phyloP scores from a whole-genome alignment of 2,113 vertebrate genomes.

The Salminus brasiliensis region DNA sequence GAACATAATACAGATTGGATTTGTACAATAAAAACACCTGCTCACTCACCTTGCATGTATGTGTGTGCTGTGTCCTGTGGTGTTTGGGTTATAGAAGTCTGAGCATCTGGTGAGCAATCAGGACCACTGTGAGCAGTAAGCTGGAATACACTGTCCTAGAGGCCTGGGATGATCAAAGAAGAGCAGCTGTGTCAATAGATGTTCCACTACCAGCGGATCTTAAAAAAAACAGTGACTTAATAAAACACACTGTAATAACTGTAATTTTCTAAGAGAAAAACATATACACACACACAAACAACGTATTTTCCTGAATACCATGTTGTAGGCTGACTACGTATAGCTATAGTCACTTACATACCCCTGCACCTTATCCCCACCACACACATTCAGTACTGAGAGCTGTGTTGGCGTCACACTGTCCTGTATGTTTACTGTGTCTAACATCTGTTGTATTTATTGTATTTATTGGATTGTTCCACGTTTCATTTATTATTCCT shows the following conservation, averaged over 20 bases:
- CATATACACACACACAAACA: background rate
- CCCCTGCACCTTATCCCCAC: too few relatives aligned
- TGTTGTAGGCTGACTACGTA: too few relatives aligned
- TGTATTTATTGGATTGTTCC: too few relatives aligned
- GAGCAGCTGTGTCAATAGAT: background rate
- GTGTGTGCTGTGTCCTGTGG: background rate
- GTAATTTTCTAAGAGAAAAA: too few relatives aligned
- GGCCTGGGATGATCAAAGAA: slow-evolving; percentile 44
- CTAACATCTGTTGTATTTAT: too few relatives aligned
- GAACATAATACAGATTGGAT: too few relatives aligned
- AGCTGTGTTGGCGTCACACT: too few relatives aligned
- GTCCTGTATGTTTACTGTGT: too few relatives aligned
- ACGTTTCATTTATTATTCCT: too few relatives aligned
- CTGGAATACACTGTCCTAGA: slow-evolving; percentile 14
- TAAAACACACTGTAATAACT: background rate
- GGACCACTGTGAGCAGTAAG: slow-evolving; percentile 30
- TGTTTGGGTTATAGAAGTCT: slow-evolving; percentile 39
- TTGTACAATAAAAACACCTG: background rate
- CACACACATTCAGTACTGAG: too few relatives aligned
- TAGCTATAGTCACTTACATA: too few relatives aligned
- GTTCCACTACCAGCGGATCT: background rate
- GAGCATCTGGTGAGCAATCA: slow-evolving; percentile 39
- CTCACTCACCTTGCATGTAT: slow-evolving; percentile 36
- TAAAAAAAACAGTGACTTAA: slow-evolving; percentile 4
- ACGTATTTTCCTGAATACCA: too few relatives aligned